Conservation (phyloP, 2,797 vertebrate genomes). For the Todus mexicanus region DNA sequence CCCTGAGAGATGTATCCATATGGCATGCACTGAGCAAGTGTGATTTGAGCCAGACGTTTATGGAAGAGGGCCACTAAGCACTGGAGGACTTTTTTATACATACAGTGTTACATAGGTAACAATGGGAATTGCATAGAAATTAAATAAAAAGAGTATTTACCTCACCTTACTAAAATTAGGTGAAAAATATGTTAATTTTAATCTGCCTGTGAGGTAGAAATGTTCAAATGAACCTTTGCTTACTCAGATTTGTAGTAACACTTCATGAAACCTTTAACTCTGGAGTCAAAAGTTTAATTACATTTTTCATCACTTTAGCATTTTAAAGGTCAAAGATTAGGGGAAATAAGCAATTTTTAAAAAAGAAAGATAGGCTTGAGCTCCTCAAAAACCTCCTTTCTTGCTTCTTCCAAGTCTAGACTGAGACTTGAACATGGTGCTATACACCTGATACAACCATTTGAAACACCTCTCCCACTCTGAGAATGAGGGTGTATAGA, state of each 20-base stretch:
- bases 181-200: constrained; percentile 1
- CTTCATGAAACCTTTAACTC: background rate
- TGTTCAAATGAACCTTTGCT: background rate
- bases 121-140: background rate
- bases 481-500: background rate
- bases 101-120: background rate
- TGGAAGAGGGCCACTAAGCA: background rate
- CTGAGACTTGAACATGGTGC: background rate
- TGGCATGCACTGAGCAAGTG: background rate
- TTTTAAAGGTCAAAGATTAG: constrained; percentile 3
- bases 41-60: background rate
- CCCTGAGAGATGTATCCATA: background rate
- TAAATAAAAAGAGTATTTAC: background rate
- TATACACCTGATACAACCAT: background rate
- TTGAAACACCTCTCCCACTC: background rate
- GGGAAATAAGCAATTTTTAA: background rate
- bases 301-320: background rate
- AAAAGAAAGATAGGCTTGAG: background rate
- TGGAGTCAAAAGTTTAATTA: background rate
- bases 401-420: background rate
- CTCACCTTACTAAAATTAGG: background rate
- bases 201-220: background rate
- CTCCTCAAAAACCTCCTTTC: background rate
- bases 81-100: background rate
- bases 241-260: background rate